Base-by-base conservation (phyloP, 1,140 invertebrate genomes). In the Palaemon carinicauda region DNA sequence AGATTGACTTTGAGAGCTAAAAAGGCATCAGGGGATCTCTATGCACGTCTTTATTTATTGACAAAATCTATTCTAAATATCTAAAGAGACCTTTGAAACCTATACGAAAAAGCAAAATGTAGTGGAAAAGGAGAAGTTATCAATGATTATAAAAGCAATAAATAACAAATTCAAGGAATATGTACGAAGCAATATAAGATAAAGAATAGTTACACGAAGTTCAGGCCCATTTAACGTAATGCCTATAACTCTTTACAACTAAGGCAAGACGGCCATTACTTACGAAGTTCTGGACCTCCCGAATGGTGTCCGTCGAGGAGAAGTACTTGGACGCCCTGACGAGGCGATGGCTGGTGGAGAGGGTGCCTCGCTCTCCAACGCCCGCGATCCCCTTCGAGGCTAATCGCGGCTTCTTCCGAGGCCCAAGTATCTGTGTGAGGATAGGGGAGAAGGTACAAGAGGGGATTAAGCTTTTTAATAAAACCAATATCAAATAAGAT, bases 251-350 rank as follows among this genome's bases (percentile, higher is more conserved):
- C 19, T 14, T 14, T 7, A 21, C 19, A 60, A 60, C 19, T 10
- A 60, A 19, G 14, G 27, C 27, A 80, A 15, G 19, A 54, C 53
- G 24, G 53, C 54, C 19, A 50, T 17, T 60, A 89, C 83, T 87
- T 73, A 89, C 88, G 54, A 89, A 89, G 69, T 87, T 87, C 60
- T 89, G 88, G n/a, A 89, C 84, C 73, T 89, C 85, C 71, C 84
- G 86, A 21, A 89, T 33, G 71, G 88, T 89, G 81, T 89, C 88
- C 5, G 85, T 87, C 10, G 88, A 89, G 1, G 88, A 84, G 78
- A 89, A 89, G 60, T 75, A 81, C 71, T 77, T 80, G 24, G 85
- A 87, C 31, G 88, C 88, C 2, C 88, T 24, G 21, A 89, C 88
- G 9, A 89, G 78, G 33, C 88, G 82, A 41, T 80, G 82, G 69